Percentiles rank a stretch among this genome's conserved stretches.
Evolutionary conservation across 2,888 invertebrate species (phyloP).

Genomic region (Heteropelma amictum): DNA sequence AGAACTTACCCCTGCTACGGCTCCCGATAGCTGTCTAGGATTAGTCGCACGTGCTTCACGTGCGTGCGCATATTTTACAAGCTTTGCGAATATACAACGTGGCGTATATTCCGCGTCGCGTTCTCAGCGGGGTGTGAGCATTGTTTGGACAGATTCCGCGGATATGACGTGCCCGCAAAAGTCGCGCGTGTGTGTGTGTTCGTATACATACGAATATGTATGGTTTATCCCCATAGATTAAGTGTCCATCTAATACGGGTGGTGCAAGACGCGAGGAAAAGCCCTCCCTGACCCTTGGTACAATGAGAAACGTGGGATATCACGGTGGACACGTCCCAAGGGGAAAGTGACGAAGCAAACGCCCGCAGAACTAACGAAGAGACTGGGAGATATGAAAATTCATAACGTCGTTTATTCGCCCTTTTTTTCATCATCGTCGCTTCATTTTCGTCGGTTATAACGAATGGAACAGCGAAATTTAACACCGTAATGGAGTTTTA

Average conservation of each 20-base stretch:
- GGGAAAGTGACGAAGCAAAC: no score
- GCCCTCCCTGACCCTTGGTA: constrained; percentile 2
- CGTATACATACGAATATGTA: not conserved
- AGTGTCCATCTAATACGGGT: constrained; percentile 1
- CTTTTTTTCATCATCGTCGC: no score
- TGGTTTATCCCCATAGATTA: constrained; percentile 30
- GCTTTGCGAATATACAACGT: constrained; percentile 27
- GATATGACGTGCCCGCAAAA: constrained; percentile 32
- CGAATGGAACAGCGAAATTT: no score
- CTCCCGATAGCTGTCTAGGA: constrained; percentile 45
- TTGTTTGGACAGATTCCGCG: constrained; percentile 48
- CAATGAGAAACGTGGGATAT: no score
- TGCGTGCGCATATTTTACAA: constrained; percentile 66
- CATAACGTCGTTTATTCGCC: no score
- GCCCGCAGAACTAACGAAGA: no score
- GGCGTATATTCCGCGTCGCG: not conserved
- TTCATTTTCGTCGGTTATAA: no score
- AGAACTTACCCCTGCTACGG: constrained; percentile 30
- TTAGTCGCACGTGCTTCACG: constrained; percentile 60
- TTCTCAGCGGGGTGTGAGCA: constrained; percentile 19
- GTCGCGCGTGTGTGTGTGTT: constrained; percentile 17
- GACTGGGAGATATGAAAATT: no score
- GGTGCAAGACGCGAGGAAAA: not conserved
- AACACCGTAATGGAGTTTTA: no score
- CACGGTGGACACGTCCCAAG: no score